Evolutionary conservation across 2,113 vertebrate genomes (phyloP).

Genomic region (Pardalotus punctatus): DNA sequence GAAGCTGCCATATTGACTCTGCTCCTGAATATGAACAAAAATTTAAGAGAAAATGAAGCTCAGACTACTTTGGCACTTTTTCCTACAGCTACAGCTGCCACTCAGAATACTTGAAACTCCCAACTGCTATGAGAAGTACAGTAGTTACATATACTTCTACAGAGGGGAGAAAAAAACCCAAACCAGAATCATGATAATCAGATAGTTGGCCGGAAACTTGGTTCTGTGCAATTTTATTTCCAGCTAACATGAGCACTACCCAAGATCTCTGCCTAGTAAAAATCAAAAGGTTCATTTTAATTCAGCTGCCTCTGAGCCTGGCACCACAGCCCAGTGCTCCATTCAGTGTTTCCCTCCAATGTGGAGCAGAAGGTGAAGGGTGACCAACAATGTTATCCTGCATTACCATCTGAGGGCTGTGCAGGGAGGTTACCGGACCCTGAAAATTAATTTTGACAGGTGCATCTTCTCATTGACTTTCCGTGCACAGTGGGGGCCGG

Average conservation of each 20-base stretch:
- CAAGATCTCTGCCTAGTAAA: neutral
- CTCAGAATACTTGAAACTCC: neutral
- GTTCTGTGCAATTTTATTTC: neutral
- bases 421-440: constrained; percentile 48
- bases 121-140: neutral
- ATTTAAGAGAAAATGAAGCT: neutral
- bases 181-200: neutral
- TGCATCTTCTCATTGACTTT: constrained; percentile 73
- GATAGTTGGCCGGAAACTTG: neutral
- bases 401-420: constrained; percentile 9
- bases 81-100: neutral
- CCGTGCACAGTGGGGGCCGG: constrained; percentile 12
- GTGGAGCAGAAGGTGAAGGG: neutral
- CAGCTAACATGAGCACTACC: neutral
- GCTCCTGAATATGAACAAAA: constrained; percentile 36
- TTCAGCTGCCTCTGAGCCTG: neutral
- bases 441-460: constrained; percentile 77
- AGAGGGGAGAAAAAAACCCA: accelerated
- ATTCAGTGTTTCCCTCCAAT: neutral
- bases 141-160: neutral
- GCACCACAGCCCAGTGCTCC: neutral
- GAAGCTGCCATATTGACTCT: constrained; percentile 53
- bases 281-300: neutral
- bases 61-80: neutral
- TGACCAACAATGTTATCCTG: neutral